These are phyloP conservation scores for Octomys mimax DNA, from an alignment of 2,797 vertebrate genomes.

Conservation along the genomic window DNA sequence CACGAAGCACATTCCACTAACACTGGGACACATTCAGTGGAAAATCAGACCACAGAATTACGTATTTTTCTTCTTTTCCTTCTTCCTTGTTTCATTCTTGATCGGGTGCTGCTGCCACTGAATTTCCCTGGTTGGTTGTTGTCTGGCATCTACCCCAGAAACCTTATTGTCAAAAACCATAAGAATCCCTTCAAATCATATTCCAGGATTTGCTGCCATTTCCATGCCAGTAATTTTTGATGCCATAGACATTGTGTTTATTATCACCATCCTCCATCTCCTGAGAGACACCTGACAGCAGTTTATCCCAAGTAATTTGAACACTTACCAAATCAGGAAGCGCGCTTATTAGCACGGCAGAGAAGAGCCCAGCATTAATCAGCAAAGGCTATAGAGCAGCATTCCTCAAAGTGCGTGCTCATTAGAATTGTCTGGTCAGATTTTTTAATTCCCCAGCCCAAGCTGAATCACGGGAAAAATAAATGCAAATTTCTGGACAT, in stretches of 20 bases:
- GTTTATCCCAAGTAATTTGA: background rate
- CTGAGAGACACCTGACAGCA: background rate
- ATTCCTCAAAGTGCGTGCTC: background rate
- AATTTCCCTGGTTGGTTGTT: conserved; percentile 12
- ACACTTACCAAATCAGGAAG: conserved; percentile 5
- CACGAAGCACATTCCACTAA: conserved; percentile 7
- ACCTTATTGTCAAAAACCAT: background rate
- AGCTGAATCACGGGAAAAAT: background rate
- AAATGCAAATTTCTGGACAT: background rate
- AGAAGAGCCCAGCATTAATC: background rate
- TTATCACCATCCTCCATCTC: background rate
- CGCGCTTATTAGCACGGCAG: background rate
- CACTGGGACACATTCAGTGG: background rate
- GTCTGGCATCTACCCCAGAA: background rate
- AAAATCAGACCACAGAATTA: background rate
- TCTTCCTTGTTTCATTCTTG: background rate
- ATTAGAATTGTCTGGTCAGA: background rate
- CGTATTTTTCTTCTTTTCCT: background rate
- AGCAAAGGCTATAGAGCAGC: background rate
- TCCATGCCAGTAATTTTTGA: background rate
- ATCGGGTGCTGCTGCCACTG: background rate
- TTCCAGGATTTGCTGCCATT: background rate
- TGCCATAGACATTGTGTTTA: background rate
- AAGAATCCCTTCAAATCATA: background rate
- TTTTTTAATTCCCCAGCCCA: background rate